Evolutionary conservation across 1,140 invertebrate species (phyloP).

Genomic region (Neoseiulus cucumeris): DNA sequence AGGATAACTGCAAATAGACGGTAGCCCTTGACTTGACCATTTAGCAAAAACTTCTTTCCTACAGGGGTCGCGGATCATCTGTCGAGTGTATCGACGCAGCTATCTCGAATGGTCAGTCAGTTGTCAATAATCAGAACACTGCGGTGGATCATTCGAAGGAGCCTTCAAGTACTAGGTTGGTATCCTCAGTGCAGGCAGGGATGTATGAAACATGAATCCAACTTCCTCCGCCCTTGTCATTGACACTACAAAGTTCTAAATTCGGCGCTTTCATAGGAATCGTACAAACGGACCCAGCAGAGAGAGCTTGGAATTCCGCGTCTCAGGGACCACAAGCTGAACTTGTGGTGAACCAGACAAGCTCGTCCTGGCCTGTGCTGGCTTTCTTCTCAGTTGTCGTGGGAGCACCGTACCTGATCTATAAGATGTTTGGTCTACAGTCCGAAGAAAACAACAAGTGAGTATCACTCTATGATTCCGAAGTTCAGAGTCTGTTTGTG

Average conservation of each 20-base stretch:
- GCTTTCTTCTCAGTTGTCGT: conserved; percentile 67
- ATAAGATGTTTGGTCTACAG: conserved; percentile 49
- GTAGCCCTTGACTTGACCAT: no score
- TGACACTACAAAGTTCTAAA: no score
- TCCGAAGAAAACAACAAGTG: conserved; percentile 22
- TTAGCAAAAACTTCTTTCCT: no score
- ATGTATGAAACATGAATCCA: no score
- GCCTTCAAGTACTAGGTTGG: conserved; percentile 41
- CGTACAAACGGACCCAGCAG: conserved; percentile 31
- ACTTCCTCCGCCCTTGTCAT: no score
- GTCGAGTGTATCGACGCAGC: conserved; percentile 51
- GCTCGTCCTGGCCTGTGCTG: conserved; percentile 36
- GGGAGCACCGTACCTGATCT: conserved; percentile 73
- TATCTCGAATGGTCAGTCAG: conserved; percentile 60
- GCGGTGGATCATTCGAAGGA: conserved; percentile 53
- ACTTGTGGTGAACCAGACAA: conserved; percentile 14
- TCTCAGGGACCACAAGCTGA: conserved; percentile 15
- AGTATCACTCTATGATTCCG: neutral
- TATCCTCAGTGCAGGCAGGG: neutral
- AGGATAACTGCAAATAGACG: no score
- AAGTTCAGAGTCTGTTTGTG: neutral
- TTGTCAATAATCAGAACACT: conserved; percentile 56
- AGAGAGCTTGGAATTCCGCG: conserved; percentile 26
- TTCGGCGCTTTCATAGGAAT: no score
- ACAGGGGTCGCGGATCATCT: conserved; percentile 74